Evolutionary conservation across 2,888 invertebrate species (phyloP), one percentile per base, ranked within the genome.

Genomic region (Galeopsomyia nigrocyanea): DNA sequence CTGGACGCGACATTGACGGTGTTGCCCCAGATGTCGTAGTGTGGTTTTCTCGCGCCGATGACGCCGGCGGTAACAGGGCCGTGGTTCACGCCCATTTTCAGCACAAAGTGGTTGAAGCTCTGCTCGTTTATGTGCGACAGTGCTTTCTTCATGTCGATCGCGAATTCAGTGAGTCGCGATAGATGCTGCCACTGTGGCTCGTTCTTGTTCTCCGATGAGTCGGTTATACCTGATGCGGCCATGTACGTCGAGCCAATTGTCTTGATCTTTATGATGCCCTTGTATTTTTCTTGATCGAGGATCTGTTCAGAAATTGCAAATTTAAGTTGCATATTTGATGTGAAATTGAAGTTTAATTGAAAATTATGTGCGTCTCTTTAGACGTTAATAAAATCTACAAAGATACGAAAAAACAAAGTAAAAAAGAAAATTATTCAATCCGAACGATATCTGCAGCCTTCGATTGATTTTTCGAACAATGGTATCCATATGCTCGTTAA

Each of bases 21-120:
- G 84, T 98, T 97, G 1, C 97, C 97, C 96, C 96, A 97, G 80
- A 98, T 97, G 85, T 98, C 97, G 83, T 97, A 98, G 86, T 97
- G 97, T 0, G 97, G 97, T 84, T 97, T 97, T 65, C 96, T 88
- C 0, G 96, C 97, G 16, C 98, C 97, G 79, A 98, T 97, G 6
- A 98, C 97, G 0, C 98, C 98, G 0, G 97, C 97, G 0, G 96
- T 96, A 75, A 97, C 95, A 14, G 97, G 97, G 0, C 98, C 98
- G 85, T 97, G 96, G 89, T 97, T 97, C 77, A 98, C 95, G 56
- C 97, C 97, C 92, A 97, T 92, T 86, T 96, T 94, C 61, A 97
- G 89, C 46, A 96, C 95, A 83, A 97, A 97, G 87, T 97, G 96
- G 88, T 97, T 97, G 88, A 97, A 97, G 73, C 96, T 96, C 87